Evolutionary conservation across 2,888 invertebrate genomes (phyloP).

Genomic region (Didymodactylos carnosus): DNA sequence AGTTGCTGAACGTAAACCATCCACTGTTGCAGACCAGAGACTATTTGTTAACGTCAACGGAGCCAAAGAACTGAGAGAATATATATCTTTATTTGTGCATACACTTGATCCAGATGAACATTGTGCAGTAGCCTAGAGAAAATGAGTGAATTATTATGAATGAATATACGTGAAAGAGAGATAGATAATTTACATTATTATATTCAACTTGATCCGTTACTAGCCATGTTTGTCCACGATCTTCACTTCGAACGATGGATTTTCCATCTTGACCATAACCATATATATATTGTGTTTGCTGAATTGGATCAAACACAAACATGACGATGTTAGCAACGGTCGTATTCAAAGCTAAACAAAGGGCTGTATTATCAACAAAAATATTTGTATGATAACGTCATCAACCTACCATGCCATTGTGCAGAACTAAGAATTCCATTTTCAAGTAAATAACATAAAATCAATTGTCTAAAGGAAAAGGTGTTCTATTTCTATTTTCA

Average conservation of each 20-base stretch:
- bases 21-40: background rate
- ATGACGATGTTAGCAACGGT: background rate
- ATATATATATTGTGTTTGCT: background rate
- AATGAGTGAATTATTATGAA: background rate
- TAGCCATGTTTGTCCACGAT: background rate
- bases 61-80: background rate
- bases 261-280: background rate
- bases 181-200: background rate
- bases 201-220: background rate
- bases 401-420: background rate
- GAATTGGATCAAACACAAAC: background rate
- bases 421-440: background rate
- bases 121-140: background rate
- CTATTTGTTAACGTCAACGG: background rate
- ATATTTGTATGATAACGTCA: too few species aligned
- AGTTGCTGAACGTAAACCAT: background rate
- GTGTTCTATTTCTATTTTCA: too few species aligned
- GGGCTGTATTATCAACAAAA: too few species aligned
- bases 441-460: background rate
- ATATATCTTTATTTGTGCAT: background rate
- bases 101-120: background rate
- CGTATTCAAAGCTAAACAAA: background rate
- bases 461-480: background rate
- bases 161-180: background rate
- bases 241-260: background rate